These are phyloP conservation scores for Triops longicaudatus DNA, from an alignment of 1,140 invertebrate genomes.

Conservation along the genomic window DNA sequence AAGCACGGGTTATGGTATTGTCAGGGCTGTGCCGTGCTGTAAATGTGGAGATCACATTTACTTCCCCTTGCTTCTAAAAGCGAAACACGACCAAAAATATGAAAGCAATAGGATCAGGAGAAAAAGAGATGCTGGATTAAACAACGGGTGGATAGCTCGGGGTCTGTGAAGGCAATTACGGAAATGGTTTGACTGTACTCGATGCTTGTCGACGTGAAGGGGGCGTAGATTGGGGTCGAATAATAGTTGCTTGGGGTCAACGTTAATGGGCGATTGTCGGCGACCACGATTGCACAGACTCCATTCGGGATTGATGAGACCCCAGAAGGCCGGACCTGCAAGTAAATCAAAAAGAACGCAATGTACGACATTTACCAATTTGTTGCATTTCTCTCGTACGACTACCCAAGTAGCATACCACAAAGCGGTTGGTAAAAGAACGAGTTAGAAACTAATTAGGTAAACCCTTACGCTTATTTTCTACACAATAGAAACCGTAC, in stretches of 20 bases:
- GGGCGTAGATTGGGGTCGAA: slow-evolving; percentile 86
- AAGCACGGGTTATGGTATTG: too few relatives aligned
- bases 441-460: background rate
- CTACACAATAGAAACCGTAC: too few relatives aligned
- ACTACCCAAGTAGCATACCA: too few relatives aligned
- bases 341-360: slow-evolving; percentile 34
- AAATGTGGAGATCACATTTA: too few relatives aligned
- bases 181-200: slow-evolving; percentile 49
- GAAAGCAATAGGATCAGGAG: background rate
- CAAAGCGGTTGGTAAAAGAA: background rate
- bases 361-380: background rate
- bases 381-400: too few relatives aligned
- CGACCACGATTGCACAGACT: slow-evolving; percentile 86
- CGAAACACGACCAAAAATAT: too few relatives aligned
- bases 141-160: background rate
- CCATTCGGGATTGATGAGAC: slow-evolving; percentile 93
- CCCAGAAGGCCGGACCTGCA: slow-evolving; percentile 94
- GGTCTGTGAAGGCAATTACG: background rate
- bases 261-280: slow-evolving; percentile 89
- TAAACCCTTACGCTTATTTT: too few relatives aligned
- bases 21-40: too few relatives aligned
- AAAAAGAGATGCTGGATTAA: background rate
- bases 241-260: slow-evolving; percentile 82
- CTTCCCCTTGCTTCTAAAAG: too few relatives aligned
- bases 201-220: slow-evolving; percentile 79